These are phyloP conservation scores for Artemisiospiza belli DNA, from an alignment of 2,113 vertebrate genomes.

Conservation along the genomic window DNA sequence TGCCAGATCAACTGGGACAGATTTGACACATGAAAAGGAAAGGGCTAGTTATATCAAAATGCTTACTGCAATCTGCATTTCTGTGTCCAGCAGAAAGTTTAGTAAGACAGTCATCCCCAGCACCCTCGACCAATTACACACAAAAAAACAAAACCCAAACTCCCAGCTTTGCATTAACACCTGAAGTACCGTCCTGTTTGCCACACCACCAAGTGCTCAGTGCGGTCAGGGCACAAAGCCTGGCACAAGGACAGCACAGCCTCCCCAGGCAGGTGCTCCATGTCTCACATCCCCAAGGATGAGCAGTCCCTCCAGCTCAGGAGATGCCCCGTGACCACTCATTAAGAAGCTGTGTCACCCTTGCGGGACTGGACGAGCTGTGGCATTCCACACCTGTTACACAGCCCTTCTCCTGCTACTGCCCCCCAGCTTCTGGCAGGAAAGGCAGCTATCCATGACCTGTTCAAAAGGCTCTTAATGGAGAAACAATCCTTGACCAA, in stretches of 20 bases:
- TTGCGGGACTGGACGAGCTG: accelerated
- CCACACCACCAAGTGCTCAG: not conserved
- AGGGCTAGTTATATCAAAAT: not conserved
- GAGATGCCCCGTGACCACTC: not conserved
- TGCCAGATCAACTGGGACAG: not conserved
- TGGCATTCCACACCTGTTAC: not conserved
- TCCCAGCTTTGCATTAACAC: not conserved
- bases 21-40: not conserved
- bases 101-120: not conserved
- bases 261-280: not conserved
- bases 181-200: not conserved
- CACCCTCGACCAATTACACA: not conserved
- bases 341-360: not conserved
- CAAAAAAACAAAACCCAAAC: not conserved
- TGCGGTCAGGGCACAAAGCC: not conserved
- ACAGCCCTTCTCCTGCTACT: not conserved
- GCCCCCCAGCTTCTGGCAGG: not conserved
- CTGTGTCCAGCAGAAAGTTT: not conserved
- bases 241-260: not conserved
- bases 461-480: not conserved
- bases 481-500: not conserved
- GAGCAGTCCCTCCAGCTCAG: not conserved
- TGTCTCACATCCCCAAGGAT: not conserved
- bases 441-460: not conserved
- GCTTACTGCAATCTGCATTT: not conserved